These are phyloP conservation scores for Omphaloscelis lunosa DNA, from an alignment of 2,888 invertebrate genomes.

Conservation along the genomic window DNA sequence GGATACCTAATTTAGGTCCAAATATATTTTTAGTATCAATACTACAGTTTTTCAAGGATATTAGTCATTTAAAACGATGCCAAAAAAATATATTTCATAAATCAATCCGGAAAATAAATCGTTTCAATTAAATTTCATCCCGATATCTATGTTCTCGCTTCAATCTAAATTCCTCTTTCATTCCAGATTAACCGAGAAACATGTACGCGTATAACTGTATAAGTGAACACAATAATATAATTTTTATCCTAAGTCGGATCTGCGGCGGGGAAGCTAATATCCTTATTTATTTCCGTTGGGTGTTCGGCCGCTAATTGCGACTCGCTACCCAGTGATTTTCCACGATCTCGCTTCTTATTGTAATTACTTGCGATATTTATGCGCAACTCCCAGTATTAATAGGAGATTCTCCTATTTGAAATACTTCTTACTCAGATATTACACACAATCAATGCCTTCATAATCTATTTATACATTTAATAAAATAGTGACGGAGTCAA, in stretches of 20 bases:
- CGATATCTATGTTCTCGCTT: slow-evolving; percentile 11
- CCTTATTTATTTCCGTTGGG: slow-evolving; percentile 89
- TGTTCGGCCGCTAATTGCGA: slow-evolving; percentile 88
- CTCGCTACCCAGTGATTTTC: slow-evolving; percentile 87
- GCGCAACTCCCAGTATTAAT: slow-evolving; percentile 72
- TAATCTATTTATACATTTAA: background rate
- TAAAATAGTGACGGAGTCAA: background rate
- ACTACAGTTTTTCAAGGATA: background rate
- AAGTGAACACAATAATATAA: slow-evolving; percentile 79
- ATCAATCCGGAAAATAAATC: slow-evolving; percentile 15
- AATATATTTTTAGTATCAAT: background rate
- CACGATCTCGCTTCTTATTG: slow-evolving; percentile 85
- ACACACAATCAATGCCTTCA: slow-evolving; percentile 41
- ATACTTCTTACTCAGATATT: slow-evolving; percentile 22
- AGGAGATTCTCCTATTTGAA: slow-evolving; percentile 64
- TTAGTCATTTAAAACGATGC: background rate
- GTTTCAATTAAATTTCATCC: slow-evolving; percentile 31
- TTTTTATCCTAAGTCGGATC: slow-evolving; percentile 81
- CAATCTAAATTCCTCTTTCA: slow-evolving; percentile 35
- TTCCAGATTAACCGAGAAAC: slow-evolving; percentile 51
- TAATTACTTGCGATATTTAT: slow-evolving; percentile 82
- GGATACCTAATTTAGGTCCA: background rate
- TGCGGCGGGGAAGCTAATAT: slow-evolving; percentile 81
- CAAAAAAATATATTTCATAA: background rate
- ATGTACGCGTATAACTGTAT: slow-evolving; percentile 54